These are phyloP conservation scores for Menura novaehollandiae DNA, from an alignment of 2,113 vertebrate genomes.

Conservation along the genomic window DNA sequence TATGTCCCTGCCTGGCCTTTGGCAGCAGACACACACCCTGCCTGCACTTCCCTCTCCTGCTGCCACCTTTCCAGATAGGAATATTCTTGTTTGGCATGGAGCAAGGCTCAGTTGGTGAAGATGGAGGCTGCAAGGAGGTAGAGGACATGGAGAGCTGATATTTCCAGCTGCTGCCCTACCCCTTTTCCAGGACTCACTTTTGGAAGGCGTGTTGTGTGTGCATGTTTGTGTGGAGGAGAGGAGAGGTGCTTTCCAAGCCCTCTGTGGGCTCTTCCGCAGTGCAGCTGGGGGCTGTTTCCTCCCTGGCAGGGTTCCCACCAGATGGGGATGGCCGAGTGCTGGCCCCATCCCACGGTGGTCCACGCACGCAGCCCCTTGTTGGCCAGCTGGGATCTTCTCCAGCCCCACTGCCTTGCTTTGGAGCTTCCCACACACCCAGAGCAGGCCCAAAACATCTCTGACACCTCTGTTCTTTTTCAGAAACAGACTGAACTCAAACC, in stretches of 20 bases:
- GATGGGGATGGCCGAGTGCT: not conserved
- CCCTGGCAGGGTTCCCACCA: not conserved
- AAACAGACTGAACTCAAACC: constrained; percentile 68
- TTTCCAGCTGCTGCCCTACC: not conserved
- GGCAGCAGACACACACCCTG: not conserved
- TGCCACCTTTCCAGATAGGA: not conserved
- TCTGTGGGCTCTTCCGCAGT: not conserved
- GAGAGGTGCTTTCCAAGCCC: not conserved
- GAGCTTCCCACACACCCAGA: not conserved
- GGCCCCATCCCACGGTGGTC: not conserved
- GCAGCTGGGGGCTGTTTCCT: not conserved
- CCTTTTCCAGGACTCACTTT: not conserved
- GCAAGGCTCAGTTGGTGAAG: not conserved
- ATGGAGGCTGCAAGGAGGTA: not conserved
- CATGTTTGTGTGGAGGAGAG: not conserved
- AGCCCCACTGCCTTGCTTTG: not conserved
- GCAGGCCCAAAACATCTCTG: not conserved
- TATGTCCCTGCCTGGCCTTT: not conserved
- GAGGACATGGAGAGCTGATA: not conserved
- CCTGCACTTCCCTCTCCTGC: not conserved
- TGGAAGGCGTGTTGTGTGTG: not conserved
- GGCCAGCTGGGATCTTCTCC: not conserved
- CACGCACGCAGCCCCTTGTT: fast-evolving
- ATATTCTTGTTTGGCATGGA: fast-evolving
- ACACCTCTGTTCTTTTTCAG: constrained; percentile 66